phyloP scores from a whole-genome alignment of 2,113 vertebrate genomes.

The Setophaga kirtlandii region DNA sequence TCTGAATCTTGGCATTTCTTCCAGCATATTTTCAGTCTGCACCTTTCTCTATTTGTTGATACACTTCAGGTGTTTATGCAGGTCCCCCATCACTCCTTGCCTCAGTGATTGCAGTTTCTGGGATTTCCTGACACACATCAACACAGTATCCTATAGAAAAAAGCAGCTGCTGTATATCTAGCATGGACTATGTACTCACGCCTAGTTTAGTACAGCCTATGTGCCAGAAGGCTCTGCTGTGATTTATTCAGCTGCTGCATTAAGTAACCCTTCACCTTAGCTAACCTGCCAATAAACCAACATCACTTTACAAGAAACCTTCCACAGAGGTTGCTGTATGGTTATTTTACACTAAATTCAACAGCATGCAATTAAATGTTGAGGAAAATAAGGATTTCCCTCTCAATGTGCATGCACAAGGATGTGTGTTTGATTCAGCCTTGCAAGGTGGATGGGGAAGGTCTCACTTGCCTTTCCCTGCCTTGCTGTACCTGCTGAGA shows the following conservation, averaged over 20 bases:
- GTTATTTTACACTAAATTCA: not conserved
- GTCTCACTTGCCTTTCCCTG: not conserved
- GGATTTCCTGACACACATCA: not conserved
- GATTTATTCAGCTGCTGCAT: not conserved
- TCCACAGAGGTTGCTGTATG: not conserved
- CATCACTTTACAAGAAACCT: not conserved
- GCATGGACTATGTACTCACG: rapidly evolving
- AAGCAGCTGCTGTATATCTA: not conserved
- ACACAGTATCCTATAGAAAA: not conserved
- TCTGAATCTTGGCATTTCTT: not conserved
- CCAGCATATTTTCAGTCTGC: not conserved
- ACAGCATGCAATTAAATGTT: not conserved
- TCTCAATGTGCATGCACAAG: not conserved
- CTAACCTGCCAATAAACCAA: not conserved
- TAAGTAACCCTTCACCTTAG: not conserved
- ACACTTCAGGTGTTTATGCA: not conserved
- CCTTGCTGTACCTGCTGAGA: not conserved
- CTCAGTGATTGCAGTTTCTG: not conserved
- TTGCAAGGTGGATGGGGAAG: not conserved
- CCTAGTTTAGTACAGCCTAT: not conserved
- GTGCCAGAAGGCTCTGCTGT: not conserved
- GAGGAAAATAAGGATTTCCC: not conserved
- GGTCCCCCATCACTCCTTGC: not conserved
- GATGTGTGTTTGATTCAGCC: not conserved
- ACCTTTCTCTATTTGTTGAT: not conserved